Percentiles rank a stretch among this genome's conserved stretches.
These are phyloP conservation scores for Anser cygnoides DNA, from an alignment of 2,113 vertebrate species.

Conservation along the genomic window DNA sequence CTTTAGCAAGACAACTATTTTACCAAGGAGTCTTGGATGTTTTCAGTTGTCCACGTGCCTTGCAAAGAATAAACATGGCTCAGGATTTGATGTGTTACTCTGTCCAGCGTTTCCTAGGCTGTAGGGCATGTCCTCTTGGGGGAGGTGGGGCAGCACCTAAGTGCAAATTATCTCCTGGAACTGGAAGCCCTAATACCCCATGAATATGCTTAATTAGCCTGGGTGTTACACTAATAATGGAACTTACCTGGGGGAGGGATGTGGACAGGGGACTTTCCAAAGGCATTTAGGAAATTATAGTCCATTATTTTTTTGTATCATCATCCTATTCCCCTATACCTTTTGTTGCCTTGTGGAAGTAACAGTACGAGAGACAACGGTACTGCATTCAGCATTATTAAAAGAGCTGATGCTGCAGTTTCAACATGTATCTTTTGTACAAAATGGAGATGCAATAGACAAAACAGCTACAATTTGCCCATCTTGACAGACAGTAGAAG, in stretches of 20 bases:
- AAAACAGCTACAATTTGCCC: not conserved
- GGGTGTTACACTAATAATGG: not conserved
- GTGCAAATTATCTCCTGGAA: not conserved
- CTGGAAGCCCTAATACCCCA: not conserved
- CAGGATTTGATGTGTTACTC: no score
- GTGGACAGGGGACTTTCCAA: not conserved
- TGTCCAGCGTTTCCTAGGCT: not conserved
- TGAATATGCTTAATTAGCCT: not conserved
- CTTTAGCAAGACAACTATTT: not conserved
- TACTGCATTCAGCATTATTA: not conserved
- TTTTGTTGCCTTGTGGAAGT: not conserved
- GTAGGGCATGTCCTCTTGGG: not conserved
- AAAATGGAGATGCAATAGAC: not conserved
- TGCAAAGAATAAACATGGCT: no score
- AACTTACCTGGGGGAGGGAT: not conserved
- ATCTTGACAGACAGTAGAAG: not conserved
- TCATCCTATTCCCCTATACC: not conserved
- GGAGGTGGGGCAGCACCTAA: not conserved
- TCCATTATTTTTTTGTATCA: not conserved
- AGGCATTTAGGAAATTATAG: not conserved
- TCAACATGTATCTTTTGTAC: not conserved
- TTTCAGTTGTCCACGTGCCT: not conserved
- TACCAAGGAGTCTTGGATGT: no score
- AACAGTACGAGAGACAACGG: not conserved
- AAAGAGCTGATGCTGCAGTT: not conserved